Base-by-base conservation (phyloP, 2,797 vertebrate species). In the Trichosurus vulpecula region DNA sequence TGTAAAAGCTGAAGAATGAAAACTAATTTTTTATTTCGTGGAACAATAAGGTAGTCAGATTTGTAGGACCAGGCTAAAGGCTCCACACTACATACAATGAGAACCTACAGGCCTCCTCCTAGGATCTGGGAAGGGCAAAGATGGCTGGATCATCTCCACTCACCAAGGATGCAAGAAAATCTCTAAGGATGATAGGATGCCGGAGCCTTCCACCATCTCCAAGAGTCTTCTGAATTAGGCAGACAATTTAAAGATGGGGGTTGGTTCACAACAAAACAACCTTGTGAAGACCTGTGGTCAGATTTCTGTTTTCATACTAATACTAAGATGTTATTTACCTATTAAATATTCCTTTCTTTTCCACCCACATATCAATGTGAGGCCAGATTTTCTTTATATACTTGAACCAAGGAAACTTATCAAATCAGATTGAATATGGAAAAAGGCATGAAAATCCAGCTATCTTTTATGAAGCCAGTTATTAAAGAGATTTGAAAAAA, bases 41-140 rank as follows among this genome's bases (percentile, higher is more conserved):
- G 9, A 47, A 27, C 22, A 87, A 27, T 51, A 87, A 87, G 25
- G 74, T 25, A 27, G 41, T 51, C 22, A 74, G 66, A 87, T 87
- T 27, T 0, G 2, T 27, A 47, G 9, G 41, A 47, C 19, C 0
- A 2, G n/a, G 19, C 19, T 22, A 81, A 2, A 3, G 22, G 41
- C 8, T 27, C 41, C 25, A 47, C 2, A 51, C 25, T 51, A 27
- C 11, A 27, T 27, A 87, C 22, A 87, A 27, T 12, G 74, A 51
- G 41, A 87, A 47, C 30, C 74, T 47, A 47, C 22, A 25, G 22
- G 19, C 22, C 41, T 27, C n/a, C 25, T 87, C 41, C 22, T 47
- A 27, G 22, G 41, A 87, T 87, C 8, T 87, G 41, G 47, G 74
- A 51, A 51, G 74, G 74, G 9, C 22, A 27, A 51, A 51, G 41